Percentiles rank a stretch among this genome's conserved stretches.
Conservation (phyloP, 2,113 vertebrate genomes). For the Gracilinanus agilis region DNA sequence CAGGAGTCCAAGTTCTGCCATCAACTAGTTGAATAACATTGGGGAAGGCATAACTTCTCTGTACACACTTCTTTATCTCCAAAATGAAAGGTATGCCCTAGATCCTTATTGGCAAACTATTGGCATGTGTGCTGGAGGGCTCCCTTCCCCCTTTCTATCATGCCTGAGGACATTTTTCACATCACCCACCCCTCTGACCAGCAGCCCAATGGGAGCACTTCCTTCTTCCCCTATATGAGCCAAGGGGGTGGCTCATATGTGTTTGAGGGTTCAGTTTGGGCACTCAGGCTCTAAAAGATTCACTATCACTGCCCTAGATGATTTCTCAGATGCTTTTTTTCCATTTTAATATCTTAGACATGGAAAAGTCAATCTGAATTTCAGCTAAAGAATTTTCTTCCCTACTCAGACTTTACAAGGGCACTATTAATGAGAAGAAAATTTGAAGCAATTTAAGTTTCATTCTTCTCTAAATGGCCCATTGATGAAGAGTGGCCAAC, state of each 20-base stretch:
- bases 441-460: background rate
- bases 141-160: no score
- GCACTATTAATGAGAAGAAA: slow-evolving; percentile 13
- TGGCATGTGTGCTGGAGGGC: no score
- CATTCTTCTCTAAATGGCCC: background rate
- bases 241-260: no score
- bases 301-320: no score
- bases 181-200: no score
- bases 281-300: no score
- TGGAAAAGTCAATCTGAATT: background rate
- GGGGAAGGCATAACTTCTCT: background rate
- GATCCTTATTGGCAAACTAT: background rate
- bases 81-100: background rate
- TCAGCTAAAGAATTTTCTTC: background rate
- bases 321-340: no score
- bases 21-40: background rate
- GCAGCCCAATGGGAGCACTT: no score
- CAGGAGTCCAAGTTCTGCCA: background rate
- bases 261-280: no score
- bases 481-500: background rate
- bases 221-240: no score
- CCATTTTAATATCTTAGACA: background rate
- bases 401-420: background rate
- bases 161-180: no score
- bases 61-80: background rate